phyloP scores from a whole-genome alignment of 2,113 vertebrate species.

The Pampusana beccarii region DNA sequence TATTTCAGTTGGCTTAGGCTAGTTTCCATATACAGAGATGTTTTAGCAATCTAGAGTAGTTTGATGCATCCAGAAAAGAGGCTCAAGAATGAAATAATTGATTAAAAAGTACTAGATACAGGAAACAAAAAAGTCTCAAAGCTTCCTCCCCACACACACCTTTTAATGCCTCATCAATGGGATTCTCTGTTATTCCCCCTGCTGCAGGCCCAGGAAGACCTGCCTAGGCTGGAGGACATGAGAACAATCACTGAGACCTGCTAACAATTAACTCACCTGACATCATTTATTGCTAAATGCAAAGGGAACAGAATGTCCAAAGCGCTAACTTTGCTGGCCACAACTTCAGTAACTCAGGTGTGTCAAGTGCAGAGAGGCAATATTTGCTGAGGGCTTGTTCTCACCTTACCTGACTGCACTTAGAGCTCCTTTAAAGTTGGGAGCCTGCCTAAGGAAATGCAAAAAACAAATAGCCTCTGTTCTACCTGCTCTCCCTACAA shows the following conservation, averaged over 20 bases:
- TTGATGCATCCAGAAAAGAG: background rate
- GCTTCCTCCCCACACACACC: background rate
- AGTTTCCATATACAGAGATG: background rate
- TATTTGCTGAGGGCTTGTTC: background rate
- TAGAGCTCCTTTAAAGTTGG: background rate
- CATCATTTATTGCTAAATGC: background rate
- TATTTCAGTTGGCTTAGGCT: background rate
- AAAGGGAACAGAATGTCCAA: background rate
- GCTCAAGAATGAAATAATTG: background rate
- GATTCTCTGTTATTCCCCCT: background rate
- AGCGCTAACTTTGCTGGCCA: background rate
- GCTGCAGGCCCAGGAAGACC: background rate
- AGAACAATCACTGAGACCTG: background rate
- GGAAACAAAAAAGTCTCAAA: background rate
- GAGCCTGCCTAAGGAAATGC: background rate
- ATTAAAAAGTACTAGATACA: background rate
- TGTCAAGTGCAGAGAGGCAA: rapidly evolving
- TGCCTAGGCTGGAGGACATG: background rate
- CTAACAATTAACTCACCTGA: background rate
- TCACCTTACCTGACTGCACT: rapidly evolving
- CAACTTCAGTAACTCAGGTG: background rate
- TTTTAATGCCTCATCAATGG: background rate
- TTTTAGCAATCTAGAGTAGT: background rate
- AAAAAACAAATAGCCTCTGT: background rate
- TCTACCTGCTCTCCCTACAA: background rate